Base-by-base conservation (phyloP, 2,797 vertebrate species). In the Scomberomorus guttatus region DNA sequence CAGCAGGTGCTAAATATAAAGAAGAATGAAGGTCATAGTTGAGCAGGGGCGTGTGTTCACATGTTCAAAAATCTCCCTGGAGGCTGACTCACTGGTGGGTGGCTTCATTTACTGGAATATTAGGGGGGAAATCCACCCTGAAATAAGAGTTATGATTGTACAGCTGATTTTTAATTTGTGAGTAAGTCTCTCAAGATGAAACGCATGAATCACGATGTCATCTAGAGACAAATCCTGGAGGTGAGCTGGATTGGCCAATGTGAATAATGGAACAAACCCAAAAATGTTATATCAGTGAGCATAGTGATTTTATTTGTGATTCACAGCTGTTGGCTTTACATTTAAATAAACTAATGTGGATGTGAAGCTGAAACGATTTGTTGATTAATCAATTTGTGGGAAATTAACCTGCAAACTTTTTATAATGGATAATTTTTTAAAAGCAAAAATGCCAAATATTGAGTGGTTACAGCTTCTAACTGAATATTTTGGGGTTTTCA, bases 1-100 rank as follows among this genome's bases (percentile, higher is more conserved):
- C 25, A 20, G 55, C 72, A 68, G 22, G 2, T 29, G 68, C 88
- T 89, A 89, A 90, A 90, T 87, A 89, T 92, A 91, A 84, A 80
- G 59, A 75, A 63, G 83, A 88, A 87, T 79, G 55, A 86, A 89
- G 79, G 84, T 81, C 82, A 81, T 14, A 77, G 64, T 58, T 82
- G 61, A 37, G 34, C 11, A 11, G 29, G 29, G 29, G 29, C 29
- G 29, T 32, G 29, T 56, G 51, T 14, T 52, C 62, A 54, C 73
- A 69, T 55, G 55, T 65, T 61, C 18, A 39, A 60, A 12, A 59
- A 68, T 25, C 46, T 48, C 5, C 8, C 4, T 1, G 25, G 1
- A 34, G 60, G 34, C 3, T 78, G 57, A 80, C 42, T 79, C 74
- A 65, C 25, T 6, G 18, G 25, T 42, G 44, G n/a, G 34, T 39